Evolutionary conservation across 2,113 vertebrate species (phyloP), one percentile per base, ranked within the genome.

Genomic region (Rhinoderma darwinii): DNA sequence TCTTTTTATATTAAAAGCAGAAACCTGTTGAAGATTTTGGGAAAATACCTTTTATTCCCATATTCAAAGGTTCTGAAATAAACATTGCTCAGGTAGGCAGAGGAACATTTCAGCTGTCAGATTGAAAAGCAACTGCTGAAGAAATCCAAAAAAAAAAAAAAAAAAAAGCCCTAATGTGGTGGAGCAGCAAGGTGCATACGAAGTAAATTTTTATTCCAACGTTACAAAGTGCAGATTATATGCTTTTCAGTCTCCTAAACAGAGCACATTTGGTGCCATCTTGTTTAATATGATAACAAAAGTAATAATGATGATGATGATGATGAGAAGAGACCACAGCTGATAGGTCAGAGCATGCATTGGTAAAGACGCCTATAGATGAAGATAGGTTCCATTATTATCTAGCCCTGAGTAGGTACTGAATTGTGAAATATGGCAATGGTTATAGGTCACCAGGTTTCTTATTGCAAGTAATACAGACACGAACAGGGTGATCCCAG

Each of bases 401-500:
- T 92, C 92, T 95, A 94, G 93, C 95, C 95, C 95, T 95, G 95
- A 96, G 95, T 95, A 94, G 91, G 91, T 93, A 95, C 91, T 91
- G 92, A 94, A 93, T 91, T 94, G 89, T 91, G 90, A 92, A 92
- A 89, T 90, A 94, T 88, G 86, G 84, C 89, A 93, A 90, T 90
- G 27, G 95, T 96, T 98, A 99, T 93, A 99, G 98, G 73, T 99
- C 98, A 51, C 97, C 97, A 1, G 96, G 92, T 92, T 98, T 99
- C 94, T 99, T 97, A 95, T 93, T 96, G 94, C 98, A 99, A 88
- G 94, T 93, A 89, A 94, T 94, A 90, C 98, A 99, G 86, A 99
- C 97, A 89, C 98, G 94, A 88, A 99, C 98, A 0, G 97, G 97
- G 91, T 99, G 98, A 94, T 99, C 97, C 98, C 98, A 99, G 85